Evolutionary conservation across 1,140 invertebrate species (phyloP), one percentile per base, ranked within the genome.

Genomic region (Lepidurus couesii): DNA sequence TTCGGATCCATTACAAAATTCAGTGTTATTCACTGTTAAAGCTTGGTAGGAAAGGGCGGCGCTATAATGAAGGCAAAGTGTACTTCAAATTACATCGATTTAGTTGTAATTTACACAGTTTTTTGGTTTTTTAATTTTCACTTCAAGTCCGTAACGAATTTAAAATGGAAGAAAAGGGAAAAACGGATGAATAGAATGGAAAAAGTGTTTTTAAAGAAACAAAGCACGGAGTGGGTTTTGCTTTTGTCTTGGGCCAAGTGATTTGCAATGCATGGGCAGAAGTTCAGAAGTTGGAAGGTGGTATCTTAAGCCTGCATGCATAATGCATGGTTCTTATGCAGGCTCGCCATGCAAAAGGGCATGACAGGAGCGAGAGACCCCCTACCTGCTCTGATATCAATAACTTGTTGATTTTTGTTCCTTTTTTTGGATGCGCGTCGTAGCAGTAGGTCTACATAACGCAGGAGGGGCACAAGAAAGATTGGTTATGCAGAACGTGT

Each of bases 401-500:
- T 65, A 65, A 65, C 53, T 65, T 65, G 53, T 65, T 65, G 53
- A 65, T 65, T 65, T 65, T 65, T 10, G 16, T 13, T 21, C 21
- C 53, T 7, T 21, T 13, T 65, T 65, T 65, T 21, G 53, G 53
- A 13, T 34, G 4, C 34, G 53, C 53, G 16, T 65, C 53, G 9
- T 65, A n/a, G 53, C 53, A 65, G 53, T 65, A 65, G 53, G 53
- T 65, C 53, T 21, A 10, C 13, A 10, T 21, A n/a, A n/a, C 0
- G 13, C n/a, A 7, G 53, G 7, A 65, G 53, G 16, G n/a, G 21
- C 53, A 34, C 53, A 21, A 65, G 53, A 65, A 65, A 21, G 53
- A 65, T 65, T 21, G n/a, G 53, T 65, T 65, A 65, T 65, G 53
- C 53, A 65, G 16, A 65, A 65, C 53, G 53, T 65, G 53, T 65